Base-by-base conservation (phyloP, 2,888 invertebrate genomes). In the Mycalesis mineus region DNA sequence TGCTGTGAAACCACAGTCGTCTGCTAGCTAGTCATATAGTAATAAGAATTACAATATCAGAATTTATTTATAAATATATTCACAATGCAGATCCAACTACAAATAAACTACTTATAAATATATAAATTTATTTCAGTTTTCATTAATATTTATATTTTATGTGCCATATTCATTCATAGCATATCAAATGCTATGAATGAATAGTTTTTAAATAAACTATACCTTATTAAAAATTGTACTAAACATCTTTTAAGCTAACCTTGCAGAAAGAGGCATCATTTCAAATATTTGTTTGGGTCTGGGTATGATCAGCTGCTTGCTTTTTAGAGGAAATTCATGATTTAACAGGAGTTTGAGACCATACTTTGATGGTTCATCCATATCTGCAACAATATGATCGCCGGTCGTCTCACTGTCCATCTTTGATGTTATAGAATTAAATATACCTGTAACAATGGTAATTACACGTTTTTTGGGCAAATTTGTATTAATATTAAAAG, bases 301-400 rank as follows among this genome's bases (percentile, higher is more conserved):
- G 7, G 95, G 94, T 62, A 89, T 84, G 39, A 93, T 81, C 65
- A 91, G 86, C 74, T 94, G 95, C 66, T 91, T 92, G 76, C 95
- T 93, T 77, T 92, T 93, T 71, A 95, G 92, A 0, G 95, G 93
- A 87, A 92, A 96, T 65, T 91, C 91, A 85, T 96, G 94, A 79
- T 95, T 91, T 66, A 96, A 88, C 65, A 90, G 91, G n/a, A 95
- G 84, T 79, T 94, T 95, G 65, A 95, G 90, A 9, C 96, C 96
- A 73, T 91, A 92, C 61, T 91, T 91, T 13, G 95, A 92, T 39
- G 88, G 91, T 61, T 73, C 85, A 64, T 82, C 80, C 39, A 78
- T 63, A 9, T 64, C 66, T 11, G 57, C 55, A 29, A 53, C 62
- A 52, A 22, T 22, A 4, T 64, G 65, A 39, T 74, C 73, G 11